Evolutionary conservation across 2,888 invertebrate genomes (phyloP), one percentile per base, ranked within the genome.

Genomic region (Drosophila neotestacea): DNA sequence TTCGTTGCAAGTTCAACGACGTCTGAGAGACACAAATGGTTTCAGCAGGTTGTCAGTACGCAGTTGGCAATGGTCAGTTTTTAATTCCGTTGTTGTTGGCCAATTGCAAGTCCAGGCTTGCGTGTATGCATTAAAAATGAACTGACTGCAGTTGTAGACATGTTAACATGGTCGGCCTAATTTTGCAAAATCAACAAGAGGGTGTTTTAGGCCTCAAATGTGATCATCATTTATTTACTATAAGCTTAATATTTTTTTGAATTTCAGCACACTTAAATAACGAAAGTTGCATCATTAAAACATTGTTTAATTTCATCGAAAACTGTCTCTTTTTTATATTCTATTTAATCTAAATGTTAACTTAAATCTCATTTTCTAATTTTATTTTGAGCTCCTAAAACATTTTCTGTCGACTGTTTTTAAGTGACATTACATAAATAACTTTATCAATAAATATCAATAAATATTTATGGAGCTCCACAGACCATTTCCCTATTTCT

Each of bases 51-150:
- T 63, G 54, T 62, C 61, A 70, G 65, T 65, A 67, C 56, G 58
- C 65, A 70, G 34, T 69, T 41, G 38, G 38, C 67, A 70, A 60
- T 65, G 60, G 42, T 13, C 50, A 70, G 61, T 22, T 22, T 22
- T 22, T 22, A 22, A 22, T 22, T 22, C 32, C 7, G 6, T 32
- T 30, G 30, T 47, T 52, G 36, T 47, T 68, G 62, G 55, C 55
- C 67, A 83, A 65, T 51, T 78, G 79, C 65, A 65, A 52, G 41
- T 30, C 11, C 36, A 9, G 69, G 60, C 42, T 88, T 60, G 88
- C 88, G 86, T 84, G 83, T 61, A 6, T 83, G 83, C 80, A 85
- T 84, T 61, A 22, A 61, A 70, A 73, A 84, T 82, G 38, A 79
- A 30, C 46, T 13, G 46, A 27, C 39, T 58, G 59, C 61, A 70